Conservation (phyloP, 2,113 vertebrate species). For the Myiagra hebetior region DNA sequence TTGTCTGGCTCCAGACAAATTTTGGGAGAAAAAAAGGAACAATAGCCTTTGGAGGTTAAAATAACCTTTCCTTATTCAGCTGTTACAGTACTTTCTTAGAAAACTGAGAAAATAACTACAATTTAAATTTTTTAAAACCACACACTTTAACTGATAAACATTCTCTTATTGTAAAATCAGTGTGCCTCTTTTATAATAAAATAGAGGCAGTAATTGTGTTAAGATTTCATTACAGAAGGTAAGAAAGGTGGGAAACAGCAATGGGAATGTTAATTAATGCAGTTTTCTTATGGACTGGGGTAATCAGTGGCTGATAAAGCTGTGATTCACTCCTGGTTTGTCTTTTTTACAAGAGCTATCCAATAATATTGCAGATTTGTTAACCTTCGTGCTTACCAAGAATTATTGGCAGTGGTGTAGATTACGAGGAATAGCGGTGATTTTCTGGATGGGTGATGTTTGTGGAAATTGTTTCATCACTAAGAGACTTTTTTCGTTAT, state of each 20-base stretch:
- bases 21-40: not conserved
- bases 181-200: not conserved
- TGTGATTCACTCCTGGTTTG: not conserved
- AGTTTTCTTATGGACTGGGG: not conserved
- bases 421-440: not conserved
- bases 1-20: conserved; percentile 53
- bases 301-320: not conserved
- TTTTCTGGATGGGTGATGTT: not conserved
- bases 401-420: not conserved
- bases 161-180: not conserved
- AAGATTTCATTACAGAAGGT: not conserved
- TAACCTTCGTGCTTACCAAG: not conserved
- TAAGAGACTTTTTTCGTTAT: not conserved
- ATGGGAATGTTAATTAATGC: not conserved
- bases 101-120: not conserved
- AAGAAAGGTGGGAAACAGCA: not conserved
- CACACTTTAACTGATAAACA: not conserved
- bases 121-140: not conserved
- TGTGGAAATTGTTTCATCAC: not conserved
- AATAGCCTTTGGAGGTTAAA: conserved; percentile 37
- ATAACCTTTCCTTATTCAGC: conserved; percentile 27
- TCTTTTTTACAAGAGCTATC: not conserved
- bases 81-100: conserved; percentile 32
- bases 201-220: not conserved
- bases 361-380: not conserved